These are phyloP conservation scores for Amphiprion ocellaris DNA, from an alignment of 2,113 vertebrate genomes.

Conservation along the genomic window DNA sequence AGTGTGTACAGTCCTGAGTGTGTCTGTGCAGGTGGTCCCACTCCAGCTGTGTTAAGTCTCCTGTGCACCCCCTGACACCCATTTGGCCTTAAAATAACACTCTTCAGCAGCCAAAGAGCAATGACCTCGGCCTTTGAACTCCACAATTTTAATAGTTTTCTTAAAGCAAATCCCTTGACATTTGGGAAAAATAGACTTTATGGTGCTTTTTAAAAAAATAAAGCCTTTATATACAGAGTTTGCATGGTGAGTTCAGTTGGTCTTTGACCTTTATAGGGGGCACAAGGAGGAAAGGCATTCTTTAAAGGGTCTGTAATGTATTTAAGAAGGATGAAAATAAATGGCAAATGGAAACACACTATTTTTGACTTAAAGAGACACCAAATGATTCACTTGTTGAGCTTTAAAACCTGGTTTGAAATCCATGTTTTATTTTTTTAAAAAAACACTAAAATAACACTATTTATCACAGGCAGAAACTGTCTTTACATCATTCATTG, in stretches of 20 bases:
- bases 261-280: background rate
- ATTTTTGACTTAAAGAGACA: no score
- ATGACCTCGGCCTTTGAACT: constrained; percentile 72
- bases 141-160: constrained; percentile 66
- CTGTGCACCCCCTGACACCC: constrained; percentile 62
- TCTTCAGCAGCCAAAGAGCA: constrained; percentile 51
- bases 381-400: no score
- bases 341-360: no score
- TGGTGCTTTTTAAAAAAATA: background rate
- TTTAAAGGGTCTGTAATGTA: no score
- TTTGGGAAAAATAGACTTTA: constrained; percentile 29
- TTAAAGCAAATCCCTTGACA: constrained; percentile 40
- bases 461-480: no score
- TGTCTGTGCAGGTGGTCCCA: constrained; percentile 62
- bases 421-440: no score
- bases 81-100: constrained; percentile 77
- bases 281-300: background rate
- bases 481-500: no score
- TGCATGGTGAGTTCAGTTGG: constrained; percentile 2
- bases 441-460: no score
- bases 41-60: constrained; percentile 64
- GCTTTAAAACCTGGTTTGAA: no score
- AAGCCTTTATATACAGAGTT: background rate
- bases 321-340: no score
- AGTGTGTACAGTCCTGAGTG: constrained; percentile 11